Conservation (phyloP, 2,797 vertebrate genomes). For the Rhinichthys osculus region DNA sequence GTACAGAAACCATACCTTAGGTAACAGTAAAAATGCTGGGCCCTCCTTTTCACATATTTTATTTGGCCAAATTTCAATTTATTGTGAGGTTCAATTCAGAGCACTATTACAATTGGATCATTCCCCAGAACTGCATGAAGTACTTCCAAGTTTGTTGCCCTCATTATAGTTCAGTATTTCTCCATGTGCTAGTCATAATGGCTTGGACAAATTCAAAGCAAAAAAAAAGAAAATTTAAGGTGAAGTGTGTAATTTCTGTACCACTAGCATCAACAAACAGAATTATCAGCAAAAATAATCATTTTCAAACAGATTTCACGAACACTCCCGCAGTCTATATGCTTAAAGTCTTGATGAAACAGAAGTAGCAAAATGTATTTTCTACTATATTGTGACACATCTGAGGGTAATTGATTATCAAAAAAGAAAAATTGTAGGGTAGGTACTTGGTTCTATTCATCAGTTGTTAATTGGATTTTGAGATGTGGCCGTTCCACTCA, state of each 20-base stretch:
- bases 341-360: neutral
- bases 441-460: neutral
- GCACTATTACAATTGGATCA: neutral
- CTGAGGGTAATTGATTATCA: neutral
- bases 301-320: neutral
- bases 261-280: neutral
- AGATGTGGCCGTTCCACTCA: neutral
- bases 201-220: neutral
- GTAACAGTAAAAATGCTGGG: neutral
- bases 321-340: neutral
- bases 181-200: neutral
- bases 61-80: neutral
- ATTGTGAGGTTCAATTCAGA: neutral
- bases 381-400: neutral
- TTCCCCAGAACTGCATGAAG: neutral
- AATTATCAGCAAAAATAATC: neutral
- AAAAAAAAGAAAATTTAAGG: neutral
- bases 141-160: neutral
- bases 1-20: neutral
- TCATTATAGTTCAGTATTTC: neutral
- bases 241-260: neutral
- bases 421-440: neutral
- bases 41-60: neutral
- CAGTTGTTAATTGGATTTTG: neutral
- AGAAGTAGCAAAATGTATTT: neutral